Base-by-base conservation (phyloP, 2,888 invertebrate species). In the Macropis europaea region DNA sequence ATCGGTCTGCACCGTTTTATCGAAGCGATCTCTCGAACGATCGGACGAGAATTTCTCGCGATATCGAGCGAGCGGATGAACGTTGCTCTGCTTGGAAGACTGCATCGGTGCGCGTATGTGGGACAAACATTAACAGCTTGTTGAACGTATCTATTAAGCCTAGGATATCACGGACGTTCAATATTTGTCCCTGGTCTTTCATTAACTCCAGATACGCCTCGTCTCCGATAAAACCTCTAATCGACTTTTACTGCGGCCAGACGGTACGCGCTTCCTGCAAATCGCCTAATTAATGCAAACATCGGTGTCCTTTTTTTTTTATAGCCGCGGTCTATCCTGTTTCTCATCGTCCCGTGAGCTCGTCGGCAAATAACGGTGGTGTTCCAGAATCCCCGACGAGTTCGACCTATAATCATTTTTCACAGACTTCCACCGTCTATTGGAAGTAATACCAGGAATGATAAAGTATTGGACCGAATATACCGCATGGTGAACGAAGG, bases 181-280 rank as follows among this genome's bases (percentile, higher is more conserved):
- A 89, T 86, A 87, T 89, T 88, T 85, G 77, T 80, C 66, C 57
- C 61, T 69, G 50, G 53, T 54, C 75, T 83, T 85, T 87, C 77
- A 86, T 86, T 86, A 84, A 84, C 79, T 73, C 75, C 56, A 69
- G 50, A 63, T 56, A 56, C 57, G 73, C 19, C 60, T 28, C 60
- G 56, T 60, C 43, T 50, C 67, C 36, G 54, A 60, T 59, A 63
- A 50, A 59, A 56, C 62, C 62, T 68, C 74, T 77, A 82, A 82
- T 86, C 80, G 84, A 81, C 82, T 79, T 84, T 87, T 85, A 87
- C 84, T 77, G 79, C 76, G 43, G 30, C 59, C 45, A 42, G 9
- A 47, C 42, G 34, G 19, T 15, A 22, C 34, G 43, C 34, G 30
- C 22, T 47, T 59, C 47, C 47, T 52, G 56, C 52, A 59, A 52